These are phyloP conservation scores for Agrilus planipennis DNA, from an alignment of 1,140 invertebrate species.

Conservation along the genomic window DNA sequence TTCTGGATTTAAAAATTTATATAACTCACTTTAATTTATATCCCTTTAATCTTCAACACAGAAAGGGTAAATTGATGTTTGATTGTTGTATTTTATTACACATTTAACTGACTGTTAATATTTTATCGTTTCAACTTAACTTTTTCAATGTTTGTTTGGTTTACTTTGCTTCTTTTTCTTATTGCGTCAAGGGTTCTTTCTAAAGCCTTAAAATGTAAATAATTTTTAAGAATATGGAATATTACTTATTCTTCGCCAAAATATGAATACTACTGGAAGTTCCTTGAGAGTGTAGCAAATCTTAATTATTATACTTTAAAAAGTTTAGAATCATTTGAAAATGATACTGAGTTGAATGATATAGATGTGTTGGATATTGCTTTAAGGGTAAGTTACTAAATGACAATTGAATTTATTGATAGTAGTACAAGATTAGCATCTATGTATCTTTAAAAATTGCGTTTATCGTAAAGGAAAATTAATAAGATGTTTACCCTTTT, in stretches of 20 bases:
- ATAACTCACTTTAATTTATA: not conserved
- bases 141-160: no score
- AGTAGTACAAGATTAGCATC: no score
- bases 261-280: slow-evolving; percentile 38
- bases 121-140: no score
- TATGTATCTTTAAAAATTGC: no score
- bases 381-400: slow-evolving; percentile 27
- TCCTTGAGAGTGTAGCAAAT: slow-evolving; percentile 38
- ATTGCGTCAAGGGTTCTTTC: no score
- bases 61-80: no score
- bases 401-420: slow-evolving; percentile 1
- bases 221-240: slow-evolving; percentile 24
- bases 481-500: no score
- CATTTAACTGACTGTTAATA: no score
- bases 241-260: slow-evolving; percentile 18
- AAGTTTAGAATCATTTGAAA: slow-evolving; percentile 33
- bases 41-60: not conserved
- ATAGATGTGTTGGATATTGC: slow-evolving; percentile 38
- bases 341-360: slow-evolving; percentile 33
- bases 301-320: slow-evolving; percentile 36
- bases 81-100: no score
- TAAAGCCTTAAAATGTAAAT: not conserved
- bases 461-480: no score
- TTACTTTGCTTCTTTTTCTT: no score
- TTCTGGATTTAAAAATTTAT: slow-evolving; percentile 1